Evolutionary conservation across 2,888 invertebrate genomes (phyloP).

Genomic region (Sympetrum striolatum): DNA sequence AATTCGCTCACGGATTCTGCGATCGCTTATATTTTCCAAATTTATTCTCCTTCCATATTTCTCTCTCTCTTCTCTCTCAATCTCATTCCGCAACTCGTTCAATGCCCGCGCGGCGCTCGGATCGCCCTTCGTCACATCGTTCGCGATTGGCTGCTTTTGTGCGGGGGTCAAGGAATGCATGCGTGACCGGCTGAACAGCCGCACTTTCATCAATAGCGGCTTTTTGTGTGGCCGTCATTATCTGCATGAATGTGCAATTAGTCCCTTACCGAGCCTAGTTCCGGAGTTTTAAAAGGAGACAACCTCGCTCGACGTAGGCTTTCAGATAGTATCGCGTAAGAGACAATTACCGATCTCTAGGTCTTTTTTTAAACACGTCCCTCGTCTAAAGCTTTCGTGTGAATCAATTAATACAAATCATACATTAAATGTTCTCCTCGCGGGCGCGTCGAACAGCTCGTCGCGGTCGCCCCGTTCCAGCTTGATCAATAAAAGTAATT

Average conservation of each 20-base stretch:
- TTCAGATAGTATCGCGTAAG: neutral
- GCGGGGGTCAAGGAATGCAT: neutral
- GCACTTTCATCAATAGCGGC: neutral
- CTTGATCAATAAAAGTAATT: slow-evolving; percentile 19
- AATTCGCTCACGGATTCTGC: neutral
- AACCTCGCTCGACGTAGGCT: neutral
- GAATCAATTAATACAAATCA: neutral
- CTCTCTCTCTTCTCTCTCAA: neutral
- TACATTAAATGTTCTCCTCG: slow-evolving; percentile 29
- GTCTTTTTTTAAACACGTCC: neutral
- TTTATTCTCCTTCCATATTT: neutral
- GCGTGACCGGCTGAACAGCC: neutral
- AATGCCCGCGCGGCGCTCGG: neutral
- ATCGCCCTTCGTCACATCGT: neutral
- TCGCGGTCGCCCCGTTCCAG: neutral
- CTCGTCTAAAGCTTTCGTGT: neutral
- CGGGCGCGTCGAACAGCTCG: slow-evolving; percentile 20
- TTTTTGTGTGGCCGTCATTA: neutral
- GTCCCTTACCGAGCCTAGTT: slow-evolving; percentile 6
- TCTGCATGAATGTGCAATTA: slow-evolving; percentile 8
- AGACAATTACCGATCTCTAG: neutral
- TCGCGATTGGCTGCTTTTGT: neutral
- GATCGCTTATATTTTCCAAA: neutral
- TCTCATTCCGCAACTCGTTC: neutral
- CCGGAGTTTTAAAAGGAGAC: neutral